A percentile compares a stretch with the other conserved stretches of the same genome.
These are phyloP conservation scores for Rhinichthys osculus DNA, from an alignment of 2,797 vertebrate genomes.

Conservation along the genomic window DNA sequence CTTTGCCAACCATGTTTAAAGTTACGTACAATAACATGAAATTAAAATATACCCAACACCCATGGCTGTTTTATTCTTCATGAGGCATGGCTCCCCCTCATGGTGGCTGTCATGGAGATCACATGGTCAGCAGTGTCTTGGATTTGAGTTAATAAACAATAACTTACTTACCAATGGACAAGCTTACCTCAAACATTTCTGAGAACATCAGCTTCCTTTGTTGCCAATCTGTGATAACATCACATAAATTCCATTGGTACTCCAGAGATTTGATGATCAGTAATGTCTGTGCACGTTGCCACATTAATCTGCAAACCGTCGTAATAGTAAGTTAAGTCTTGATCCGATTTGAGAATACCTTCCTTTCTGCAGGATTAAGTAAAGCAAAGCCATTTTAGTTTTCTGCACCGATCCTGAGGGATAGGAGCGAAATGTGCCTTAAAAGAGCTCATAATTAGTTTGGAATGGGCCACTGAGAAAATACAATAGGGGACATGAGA, in stretches of 20 bases:
- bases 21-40: not conserved
- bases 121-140: constrained; percentile 2
- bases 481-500: constrained; percentile 58
- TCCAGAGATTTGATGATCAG: not conserved
- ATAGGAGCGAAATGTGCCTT: constrained; percentile 42
- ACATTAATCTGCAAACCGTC: not conserved
- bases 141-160: not conserved
- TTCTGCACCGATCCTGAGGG: constrained; percentile 22
- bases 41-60: not conserved
- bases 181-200: constrained; percentile 6
- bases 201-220: not conserved
- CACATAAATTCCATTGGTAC: constrained; percentile 5
- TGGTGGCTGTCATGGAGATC: not conserved
- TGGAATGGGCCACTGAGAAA: constrained; percentile 55
- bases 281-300: constrained; percentile 3
- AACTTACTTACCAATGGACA: not conserved
- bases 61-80: not conserved
- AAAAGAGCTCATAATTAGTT: constrained; percentile 56
- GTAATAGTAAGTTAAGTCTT: constrained; percentile 18
- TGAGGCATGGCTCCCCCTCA: not conserved
- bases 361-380: constrained; percentile 23
- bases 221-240: constrained; percentile 18
- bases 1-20: not conserved
- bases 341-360: not conserved
- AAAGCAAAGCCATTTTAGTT: constrained; percentile 56